Evolutionary conservation across 2,888 invertebrate species (phyloP), one percentile per base, ranked within the genome.

Genomic region (Desoria tigrina): DNA sequence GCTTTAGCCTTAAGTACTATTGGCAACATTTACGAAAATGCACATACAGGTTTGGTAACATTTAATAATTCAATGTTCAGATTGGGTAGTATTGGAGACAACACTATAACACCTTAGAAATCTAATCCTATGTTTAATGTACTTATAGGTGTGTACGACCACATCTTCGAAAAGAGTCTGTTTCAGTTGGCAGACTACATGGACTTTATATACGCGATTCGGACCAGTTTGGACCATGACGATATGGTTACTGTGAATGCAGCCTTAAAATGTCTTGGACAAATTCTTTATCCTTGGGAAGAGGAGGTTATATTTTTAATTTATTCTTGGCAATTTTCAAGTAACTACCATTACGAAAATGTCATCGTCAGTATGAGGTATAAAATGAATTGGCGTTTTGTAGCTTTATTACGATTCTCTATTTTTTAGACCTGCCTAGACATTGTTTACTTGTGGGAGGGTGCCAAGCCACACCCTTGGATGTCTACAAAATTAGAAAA

Each of bases 1-100:
- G 86, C 88, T 1, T 83, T 90, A 61, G 91, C 94, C 1, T 82
- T 96, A 18, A 87, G 87, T 66, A 88, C 90, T 0, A 82, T 96
- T 37, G 89, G 89, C 4, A 90, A 91, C 64, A 87, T 96, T 49
- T 77, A 83, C 16, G 66, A 73, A 45, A 81, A 80, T 75, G 82
- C 81, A 18, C 75, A 75, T 58, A 63, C 69, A 45, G 75, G 75
- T 75, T 61, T 3, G 23, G n/a, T n/a, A n/a, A n/a, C n/a, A n/a
- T n/a, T n/a, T n/a, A n/a, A n/a, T n/a, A n/a, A n/a, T n/a, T n/a
- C n/a, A n/a, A n/a, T n/a, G n/a, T n/a, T n/a, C n/a, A n/a, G n/a
- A n/a, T n/a, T n/a, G n/a, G n/a, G n/a, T n/a, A n/a, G n/a, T n/a
- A n/a, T n/a, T n/a, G n/a, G n/a, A n/a, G n/a, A n/a, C n/a, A n/a